Percentiles rank a stretch among this genome's conserved stretches.
These are phyloP conservation scores for Sebastes iracundus DNA, from an alignment of 2,797 vertebrate species.

Conservation along the genomic window DNA sequence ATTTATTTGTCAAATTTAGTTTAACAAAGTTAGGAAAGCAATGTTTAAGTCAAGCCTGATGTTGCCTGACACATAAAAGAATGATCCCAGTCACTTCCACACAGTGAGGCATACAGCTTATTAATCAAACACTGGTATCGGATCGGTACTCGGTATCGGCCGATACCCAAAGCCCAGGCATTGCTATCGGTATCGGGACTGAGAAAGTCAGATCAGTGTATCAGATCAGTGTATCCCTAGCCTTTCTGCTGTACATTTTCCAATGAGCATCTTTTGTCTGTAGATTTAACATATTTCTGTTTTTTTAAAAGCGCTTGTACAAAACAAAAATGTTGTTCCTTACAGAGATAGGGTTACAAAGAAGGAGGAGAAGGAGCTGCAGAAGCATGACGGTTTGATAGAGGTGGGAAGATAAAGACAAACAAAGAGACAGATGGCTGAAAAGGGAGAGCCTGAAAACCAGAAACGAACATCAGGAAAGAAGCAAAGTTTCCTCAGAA, in stretches of 20 bases:
- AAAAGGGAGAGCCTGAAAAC: neutral
- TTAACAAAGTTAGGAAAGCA: no score
- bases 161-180: no score
- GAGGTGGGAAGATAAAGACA: neutral
- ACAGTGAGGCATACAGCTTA: no score
- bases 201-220: no score
- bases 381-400: neutral
- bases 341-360: neutral
- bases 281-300: neutral
- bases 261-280: neutral
- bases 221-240: no score
- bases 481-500: neutral
- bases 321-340: neutral
- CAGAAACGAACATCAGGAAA: neutral
- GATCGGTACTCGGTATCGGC: no score
- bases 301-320: neutral
- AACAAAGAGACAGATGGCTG: constrained; percentile 5
- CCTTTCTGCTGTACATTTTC: neutral
- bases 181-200: no score
- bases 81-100: no score
- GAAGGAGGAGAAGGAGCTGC: neutral
- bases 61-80: no score
- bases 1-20: no score
- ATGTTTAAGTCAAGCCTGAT: no score
- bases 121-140: no score